Percentiles rank a stretch among this genome's conserved stretches.
Evolutionary conservation across 1,140 invertebrate genomes (phyloP).

Genomic region (Galleria mellonella): DNA sequence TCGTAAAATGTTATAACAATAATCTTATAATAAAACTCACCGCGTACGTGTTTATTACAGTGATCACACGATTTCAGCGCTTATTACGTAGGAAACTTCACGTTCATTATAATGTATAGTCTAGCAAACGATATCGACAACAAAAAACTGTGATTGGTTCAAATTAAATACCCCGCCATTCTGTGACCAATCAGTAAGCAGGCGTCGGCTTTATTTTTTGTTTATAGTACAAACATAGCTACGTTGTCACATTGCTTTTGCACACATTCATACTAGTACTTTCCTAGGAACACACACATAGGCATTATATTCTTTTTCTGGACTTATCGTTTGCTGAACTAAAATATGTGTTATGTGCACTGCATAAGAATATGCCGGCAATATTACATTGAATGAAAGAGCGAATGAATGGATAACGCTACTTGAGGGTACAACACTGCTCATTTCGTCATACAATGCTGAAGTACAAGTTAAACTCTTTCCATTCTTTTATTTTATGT

Average conservation of each 20-base stretch:
- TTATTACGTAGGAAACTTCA: constrained; percentile 71
- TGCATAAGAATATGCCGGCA: background rate
- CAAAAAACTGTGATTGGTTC: constrained; percentile 43
- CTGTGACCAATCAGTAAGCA: constrained; percentile 36
- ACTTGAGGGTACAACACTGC: background rate
- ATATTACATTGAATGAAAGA: background rate
- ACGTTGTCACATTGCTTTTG: constrained; percentile 42
- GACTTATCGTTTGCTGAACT: background rate
- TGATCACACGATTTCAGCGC: constrained; percentile 70
- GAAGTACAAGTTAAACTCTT: no score
- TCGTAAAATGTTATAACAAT: no score
- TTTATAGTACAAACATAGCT: constrained; percentile 56
- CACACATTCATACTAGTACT: constrained; percentile 35
- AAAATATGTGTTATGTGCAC: background rate
- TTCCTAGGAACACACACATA: constrained; percentile 5
- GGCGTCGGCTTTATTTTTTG: constrained; percentile 67
- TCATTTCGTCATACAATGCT: no score
- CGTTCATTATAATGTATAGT: constrained; percentile 52
- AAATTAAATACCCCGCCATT: constrained; percentile 56
- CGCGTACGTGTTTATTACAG: constrained; percentile 53
- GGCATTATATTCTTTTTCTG: no score
- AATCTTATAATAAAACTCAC: constrained; percentile 48
- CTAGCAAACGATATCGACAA: constrained; percentile 44
- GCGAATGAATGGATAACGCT: background rate
- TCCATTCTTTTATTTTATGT: no score